Evolutionary conservation across 2,888 invertebrate genomes (phyloP), one percentile per base, ranked within the genome.

Genomic region (Megalurothrips usitatus): DNA sequence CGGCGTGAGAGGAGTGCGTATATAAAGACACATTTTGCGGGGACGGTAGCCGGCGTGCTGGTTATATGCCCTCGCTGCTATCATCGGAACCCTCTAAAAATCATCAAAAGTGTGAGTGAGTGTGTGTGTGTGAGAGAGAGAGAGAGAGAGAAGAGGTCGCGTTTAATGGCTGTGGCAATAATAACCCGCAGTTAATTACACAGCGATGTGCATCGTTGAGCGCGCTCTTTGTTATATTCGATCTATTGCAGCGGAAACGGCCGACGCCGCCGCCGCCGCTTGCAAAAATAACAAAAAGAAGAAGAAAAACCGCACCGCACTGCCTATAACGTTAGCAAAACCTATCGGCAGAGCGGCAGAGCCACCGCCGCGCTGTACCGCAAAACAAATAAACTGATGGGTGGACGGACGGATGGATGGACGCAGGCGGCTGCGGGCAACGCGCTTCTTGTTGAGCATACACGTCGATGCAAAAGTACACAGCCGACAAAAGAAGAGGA

Each of bases 181-280:
- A 23, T 68, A 68, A 68, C 68, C 23, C 17, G 58, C 17, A 17
- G 58, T 58, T 58, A 58, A 58, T 58, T 58, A 58, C 58, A 8
- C 58, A 43, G 34, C 34, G 14, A 58, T 58, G 58, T 58, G 19
- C 58, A 58, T 43, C 58, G 14, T 17, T 17, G 58, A 58, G n/a
- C 58, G 12, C 52, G 58, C 58, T 52, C 52, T 52, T 19, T 52
- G 19, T 52, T 52, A 68, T 23, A 75, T 75, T 75, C 68, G 68
- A 75, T 75, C 68, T 26, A 75, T 26, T 26, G 68, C 68, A 75
- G 68, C 68, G 68, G 68, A 75, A 75, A 75, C 26, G 68, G n/a
- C n/a, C n/a, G 68, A 8, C 23, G 68, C 68, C 68, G 23, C 68
- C n/a, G n/a, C n/a, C n/a, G n/a, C n/a, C n/a, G n/a, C n/a, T n/a